phyloP scores from a whole-genome alignment of 2,888 invertebrate species.

The Microplitis deprimator region DNA sequence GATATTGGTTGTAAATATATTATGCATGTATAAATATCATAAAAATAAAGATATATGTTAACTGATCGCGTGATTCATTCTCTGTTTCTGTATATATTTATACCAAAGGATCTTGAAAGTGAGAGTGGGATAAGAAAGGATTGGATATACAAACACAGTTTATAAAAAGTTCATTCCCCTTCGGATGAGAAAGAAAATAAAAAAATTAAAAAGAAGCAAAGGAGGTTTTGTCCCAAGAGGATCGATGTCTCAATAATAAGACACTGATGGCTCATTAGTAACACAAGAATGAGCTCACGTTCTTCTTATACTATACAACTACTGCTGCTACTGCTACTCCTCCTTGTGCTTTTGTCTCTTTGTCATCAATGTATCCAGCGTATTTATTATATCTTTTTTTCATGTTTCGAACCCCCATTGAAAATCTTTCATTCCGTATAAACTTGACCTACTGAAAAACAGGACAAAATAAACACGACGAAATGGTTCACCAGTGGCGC shows the following conservation, averaged over 20 bases:
- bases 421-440: conserved; percentile 17
- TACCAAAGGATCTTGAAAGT: conserved; percentile 8
- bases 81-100: neutral
- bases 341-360: neutral
- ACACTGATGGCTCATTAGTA: conserved; percentile 52
- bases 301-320: neutral
- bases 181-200: neutral
- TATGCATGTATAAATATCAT: conserved; percentile 9
- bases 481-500: conserved; percentile 20
- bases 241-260: conserved; percentile 63
- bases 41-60: neutral
- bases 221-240: conserved; percentile 52
- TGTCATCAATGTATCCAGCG: neutral
- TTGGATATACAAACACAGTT: neutral
- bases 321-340: neutral
- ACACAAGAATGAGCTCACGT: conserved; percentile 43
- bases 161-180: conserved; percentile 11
- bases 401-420: neutral
- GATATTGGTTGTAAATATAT: neutral
- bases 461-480: neutral
- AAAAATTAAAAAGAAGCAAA: conserved; percentile 14
- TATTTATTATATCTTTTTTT: neutral
- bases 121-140: conserved; percentile 10
- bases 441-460: conserved; percentile 41
- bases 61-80: conserved; percentile 11